Percentiles rank a stretch among this genome's conserved stretches.
These are phyloP conservation scores for Panagrolaimus sp. DNA, from an alignment of 1,140 invertebrate species.

Conservation along the genomic window DNA sequence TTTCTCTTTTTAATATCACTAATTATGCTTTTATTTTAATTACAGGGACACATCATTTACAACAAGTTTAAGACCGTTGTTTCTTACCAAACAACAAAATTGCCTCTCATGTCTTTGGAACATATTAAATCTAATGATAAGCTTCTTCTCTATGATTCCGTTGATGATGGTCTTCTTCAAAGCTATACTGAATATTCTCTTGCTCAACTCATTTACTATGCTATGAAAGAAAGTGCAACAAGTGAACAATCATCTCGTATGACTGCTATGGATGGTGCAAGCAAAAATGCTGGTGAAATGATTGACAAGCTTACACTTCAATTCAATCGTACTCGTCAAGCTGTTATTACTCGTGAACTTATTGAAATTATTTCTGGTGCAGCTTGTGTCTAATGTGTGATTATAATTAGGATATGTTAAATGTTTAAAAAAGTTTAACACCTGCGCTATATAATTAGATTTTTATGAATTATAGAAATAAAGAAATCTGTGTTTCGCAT, in stretches of 20 bases:
- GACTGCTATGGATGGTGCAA: conserved; percentile 99
- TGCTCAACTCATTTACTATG: conserved; percentile 83
- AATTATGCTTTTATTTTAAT: conserved; percentile 21
- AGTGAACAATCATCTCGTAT: conserved; percentile 94
- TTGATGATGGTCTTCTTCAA: conserved; percentile 77
- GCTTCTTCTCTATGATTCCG: conserved; percentile 62
- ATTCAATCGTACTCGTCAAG: conserved; percentile 96
- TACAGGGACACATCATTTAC: conserved; percentile 53
- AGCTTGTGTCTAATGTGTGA: conserved; percentile 71
- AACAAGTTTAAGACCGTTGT: conserved; percentile 71
- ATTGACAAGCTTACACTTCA: conserved; percentile 93
- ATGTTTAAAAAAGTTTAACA: too few relatives aligned
- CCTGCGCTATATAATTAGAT: neutral
- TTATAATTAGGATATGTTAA: too few relatives aligned
- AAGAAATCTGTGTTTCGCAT: too few relatives aligned
- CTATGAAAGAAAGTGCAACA: conserved; percentile 94
- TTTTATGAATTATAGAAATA: too few relatives aligned
- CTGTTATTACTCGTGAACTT: conserved; percentile 95
- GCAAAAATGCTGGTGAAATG: conserved; percentile 98
- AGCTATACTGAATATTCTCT: conserved; percentile 91
- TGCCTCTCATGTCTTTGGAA: conserved; percentile 76
- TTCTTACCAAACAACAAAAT: conserved; percentile 74
- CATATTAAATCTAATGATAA: conserved; percentile 62
- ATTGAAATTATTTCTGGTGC: conserved; percentile 99
- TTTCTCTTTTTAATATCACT: conserved; percentile 27